Evolutionary conservation across 2,888 invertebrate species (phyloP), one percentile per base, ranked within the genome.

Genomic region (Electrophaes corylata): DNA sequence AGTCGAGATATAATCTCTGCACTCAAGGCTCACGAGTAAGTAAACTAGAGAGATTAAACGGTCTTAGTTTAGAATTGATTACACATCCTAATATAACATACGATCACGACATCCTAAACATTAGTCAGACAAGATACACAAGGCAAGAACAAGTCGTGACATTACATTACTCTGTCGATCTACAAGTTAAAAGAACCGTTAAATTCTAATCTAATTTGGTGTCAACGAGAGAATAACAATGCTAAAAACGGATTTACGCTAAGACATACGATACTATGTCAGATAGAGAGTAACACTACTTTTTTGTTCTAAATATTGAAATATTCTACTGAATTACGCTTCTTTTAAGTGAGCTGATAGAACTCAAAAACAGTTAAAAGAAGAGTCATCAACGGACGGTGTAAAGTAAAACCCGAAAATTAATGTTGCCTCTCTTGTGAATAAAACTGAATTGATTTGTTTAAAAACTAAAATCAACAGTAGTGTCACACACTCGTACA

Each of bases 191-290:
- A 45, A 37, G 43, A 50, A 76, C 71, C 68, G 54, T 66, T 65
- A 65, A 62, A 52, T 62, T 69, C 65, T 66, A 68, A 68, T 49
- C 68, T 71, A 75, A 64, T 68, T 65, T 69, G 68, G 67, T 69
- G 60, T 74, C 52, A 70, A 73, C 69, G 64, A 73, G 58, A 66
- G 67, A 60, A 72, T 71, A 74, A 73, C 76, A 74, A 74, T 73
- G 66, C 72, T 76, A 75, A 76, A 71, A 75, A 66, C 64, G 75
- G 76, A 67, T 72, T 63, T 65, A 67, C 60, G 60, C 66, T 70
- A 72, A 67, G 54, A 64, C 67, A 65, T 63, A 71, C 62, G 51
- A 60, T 65, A 65, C 64, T 65, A 70, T 64, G 67, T 60, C 66
- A 62, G 66, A 66, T 62, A 57, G 65, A 65, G 62, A 64, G 65